Base-by-base conservation (phyloP, 37 sponge, comb jelly and placozoan genomes). In the Crambe crambe region DNA sequence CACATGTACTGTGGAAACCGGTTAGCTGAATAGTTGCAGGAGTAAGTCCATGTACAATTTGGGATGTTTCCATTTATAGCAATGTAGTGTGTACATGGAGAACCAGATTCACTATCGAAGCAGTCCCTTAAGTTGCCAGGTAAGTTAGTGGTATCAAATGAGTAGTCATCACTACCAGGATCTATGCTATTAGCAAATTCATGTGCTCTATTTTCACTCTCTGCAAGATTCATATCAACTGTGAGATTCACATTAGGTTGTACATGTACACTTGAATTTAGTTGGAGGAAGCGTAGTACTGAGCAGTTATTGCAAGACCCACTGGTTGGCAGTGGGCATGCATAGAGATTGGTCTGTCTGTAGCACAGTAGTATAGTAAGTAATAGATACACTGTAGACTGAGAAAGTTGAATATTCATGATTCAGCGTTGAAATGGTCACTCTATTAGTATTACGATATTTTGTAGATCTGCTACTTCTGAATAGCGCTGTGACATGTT, bases 1-100 rank as follows among this genome's bases (percentile, higher is more conserved):
- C 81, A 81, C 2, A 70, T 20, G 42, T 70, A 70, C 68, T 77
- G 77, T 42, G 91, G 91, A 54, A 86, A 64, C 25, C 91, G 41
- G 43, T 42, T 54, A 20, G 31, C 43, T 36, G 82, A 62, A 59
- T 91, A 86, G 57, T 91, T 86, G 10, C 34, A 65, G 17, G 5
- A 31, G 35, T 65, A 65, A 32, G 25, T 65, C 31, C 34, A 31
- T 12, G 2, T 31, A 9, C 66, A 65, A 3, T 6, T 65, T 2
- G 59, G 17, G 9, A 18, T 9, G 54, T 9, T 51, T 9, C 15
- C 15, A 51, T 51, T 51, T 51, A 15, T 18, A 51, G 15, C 15
- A 18, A 51, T 51, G 54, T 26, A 60, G n/a, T 60, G 4, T 6
- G 61, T n/a, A 22, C 61, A 60, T 60, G 61, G 61, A 22, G 61